Evolutionary conservation across 2,113 vertebrate genomes (phyloP), one percentile per base, ranked within the genome.

Genomic region (Nettapus auritus): DNA sequence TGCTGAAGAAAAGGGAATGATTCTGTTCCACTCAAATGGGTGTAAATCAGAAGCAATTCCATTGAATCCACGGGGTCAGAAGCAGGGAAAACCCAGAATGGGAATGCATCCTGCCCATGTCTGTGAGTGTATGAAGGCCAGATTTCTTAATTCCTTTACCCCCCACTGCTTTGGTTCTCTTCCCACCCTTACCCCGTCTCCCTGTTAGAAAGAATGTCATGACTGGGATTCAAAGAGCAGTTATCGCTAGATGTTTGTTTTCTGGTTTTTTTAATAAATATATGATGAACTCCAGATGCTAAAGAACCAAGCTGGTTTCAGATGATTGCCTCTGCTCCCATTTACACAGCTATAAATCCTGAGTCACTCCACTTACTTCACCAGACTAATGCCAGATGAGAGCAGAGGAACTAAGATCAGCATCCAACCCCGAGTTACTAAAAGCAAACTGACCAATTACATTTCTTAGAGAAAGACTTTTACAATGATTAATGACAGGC

Each of bases 231-330:
- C 82, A 73, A 68, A 56, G 62, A 78, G 66, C 78, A 93, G 62
- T 76, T 87, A 48, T 73, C 88, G 33, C 48, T 89, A 53, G 16
- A 42, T 60, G 52, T 36, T 84, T 40, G 33, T 14, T 57, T 16
- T 40, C 82, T 40, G 33, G 46, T 10, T 46, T 67, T 67, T 55
- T 86, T 40, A 40, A 64, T 63, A 59, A 78, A 59, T 28, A 4
- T 18, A 33, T 67, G 21, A 74, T 94, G 59, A 44, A 84, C 83
- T 92, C 89, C 93, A 92, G 76, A 86, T 94, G 69, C 59, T 87
- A 3, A 74, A 52, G 81, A 63, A 64, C 33, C 11, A 3, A 87
- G 31, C 2, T 19, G 21, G 62, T 29, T 91, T 71, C 57, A 88
- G 62, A n/a, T 7, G 31, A 21, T 63, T 19, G 1, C n/a, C 64